Conservation (phyloP, 2,113 vertebrate genomes). For the Muscicapa adusta region DNA sequence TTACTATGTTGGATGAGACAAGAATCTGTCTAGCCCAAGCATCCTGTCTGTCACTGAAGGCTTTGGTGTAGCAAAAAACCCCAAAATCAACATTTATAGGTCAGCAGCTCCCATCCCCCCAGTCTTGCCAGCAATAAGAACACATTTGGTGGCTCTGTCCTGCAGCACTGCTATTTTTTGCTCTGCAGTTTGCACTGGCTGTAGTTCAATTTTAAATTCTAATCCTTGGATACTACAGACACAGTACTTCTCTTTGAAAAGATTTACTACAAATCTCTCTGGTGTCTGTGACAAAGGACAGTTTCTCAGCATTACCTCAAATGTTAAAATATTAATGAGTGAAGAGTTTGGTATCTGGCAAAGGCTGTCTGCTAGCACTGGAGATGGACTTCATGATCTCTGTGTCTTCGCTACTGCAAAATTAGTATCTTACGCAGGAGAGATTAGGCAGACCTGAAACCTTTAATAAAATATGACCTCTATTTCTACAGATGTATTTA, state of each 20-base stretch:
- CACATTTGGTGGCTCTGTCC: neutral
- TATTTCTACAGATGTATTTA: slow-evolving; percentile 43
- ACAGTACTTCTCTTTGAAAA: slow-evolving; percentile 11
- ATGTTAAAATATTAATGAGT: slow-evolving; percentile 44
- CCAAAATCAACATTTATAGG: neutral
- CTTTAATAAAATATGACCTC: slow-evolving; percentile 37
- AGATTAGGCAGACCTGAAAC: slow-evolving; percentile 32
- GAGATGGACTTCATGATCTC: slow-evolving; percentile 39
- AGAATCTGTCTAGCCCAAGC: neutral
- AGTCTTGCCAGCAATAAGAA: fast-evolving
- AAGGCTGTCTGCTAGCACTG: neutral
- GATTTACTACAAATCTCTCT: slow-evolving; percentile 22
- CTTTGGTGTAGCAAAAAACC: neutral
- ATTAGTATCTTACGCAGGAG: slow-evolving; percentile 25
- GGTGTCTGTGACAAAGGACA: neutral
- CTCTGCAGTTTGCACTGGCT: neutral
- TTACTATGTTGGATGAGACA: neutral
- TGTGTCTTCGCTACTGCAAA: slow-evolving; percentile 8
- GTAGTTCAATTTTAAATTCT: neutral
- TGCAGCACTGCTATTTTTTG: neutral
- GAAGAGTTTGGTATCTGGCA: slow-evolving; percentile 6
- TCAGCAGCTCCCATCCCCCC: neutral
- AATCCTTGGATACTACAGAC: neutral
- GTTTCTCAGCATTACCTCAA: slow-evolving; percentile 4
- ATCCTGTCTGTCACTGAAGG: neutral